Percentiles rank a stretch among this genome's conserved stretches.
Conservation (phyloP, 2,888 invertebrate genomes). For the Drosophila cognata region DNA sequence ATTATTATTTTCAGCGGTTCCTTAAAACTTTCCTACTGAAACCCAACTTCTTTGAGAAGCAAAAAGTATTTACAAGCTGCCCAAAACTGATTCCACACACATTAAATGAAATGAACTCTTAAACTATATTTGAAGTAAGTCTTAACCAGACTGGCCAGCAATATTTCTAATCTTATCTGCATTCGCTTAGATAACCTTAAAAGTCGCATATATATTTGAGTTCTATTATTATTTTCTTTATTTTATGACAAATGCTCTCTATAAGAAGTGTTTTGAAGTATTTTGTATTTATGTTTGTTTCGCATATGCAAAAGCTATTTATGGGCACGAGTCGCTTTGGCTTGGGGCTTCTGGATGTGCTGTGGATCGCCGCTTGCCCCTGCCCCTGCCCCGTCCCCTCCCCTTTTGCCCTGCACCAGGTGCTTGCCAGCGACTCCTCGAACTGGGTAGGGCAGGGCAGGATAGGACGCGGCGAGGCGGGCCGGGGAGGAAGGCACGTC, state of each 20-base stretch:
- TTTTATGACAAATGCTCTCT: background rate
- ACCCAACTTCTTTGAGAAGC: background rate
- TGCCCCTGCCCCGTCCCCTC: background rate
- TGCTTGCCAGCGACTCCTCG: constrained; percentile 17
- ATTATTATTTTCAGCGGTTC: background rate
- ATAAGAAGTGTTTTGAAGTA: background rate
- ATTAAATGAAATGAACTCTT: background rate
- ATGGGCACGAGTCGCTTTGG: constrained; percentile 42
- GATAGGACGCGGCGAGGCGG: constrained; percentile 11
- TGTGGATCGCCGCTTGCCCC: constrained; percentile 5
- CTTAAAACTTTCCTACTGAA: background rate
- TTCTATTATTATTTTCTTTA: background rate
- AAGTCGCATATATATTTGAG: background rate
- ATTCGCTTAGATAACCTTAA: background rate
- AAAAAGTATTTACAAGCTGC: background rate
- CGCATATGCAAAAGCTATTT: background rate
- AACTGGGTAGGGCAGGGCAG: background rate
- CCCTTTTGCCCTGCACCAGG: background rate
- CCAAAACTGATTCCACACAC: background rate
- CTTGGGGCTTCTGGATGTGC: constrained; percentile 11
- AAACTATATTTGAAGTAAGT: background rate
- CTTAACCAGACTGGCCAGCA: background rate
- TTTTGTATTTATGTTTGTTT: background rate
- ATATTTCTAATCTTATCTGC: background rate
- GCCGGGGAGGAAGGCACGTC: constrained; percentile 22